phyloP scores from a whole-genome alignment of 1,140 invertebrate species.

The Dendroctonus valens region DNA sequence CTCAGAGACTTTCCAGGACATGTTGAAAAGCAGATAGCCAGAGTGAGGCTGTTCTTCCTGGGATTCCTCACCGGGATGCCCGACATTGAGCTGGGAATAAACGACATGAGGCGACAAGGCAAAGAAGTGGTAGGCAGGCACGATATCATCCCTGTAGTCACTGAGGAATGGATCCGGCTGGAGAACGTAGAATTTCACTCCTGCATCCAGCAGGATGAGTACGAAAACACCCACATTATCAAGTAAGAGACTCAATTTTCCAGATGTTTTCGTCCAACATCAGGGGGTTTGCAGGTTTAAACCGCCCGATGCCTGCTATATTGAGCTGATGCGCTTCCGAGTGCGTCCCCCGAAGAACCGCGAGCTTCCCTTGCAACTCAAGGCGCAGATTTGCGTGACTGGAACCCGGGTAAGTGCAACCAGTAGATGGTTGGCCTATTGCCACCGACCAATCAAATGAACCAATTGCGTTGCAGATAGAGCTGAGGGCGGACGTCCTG shows the following conservation, averaged over 20 bases:
- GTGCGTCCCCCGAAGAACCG: conserved; percentile 94
- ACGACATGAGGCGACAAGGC: conserved; percentile 94
- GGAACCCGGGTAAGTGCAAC: conserved; percentile 68
- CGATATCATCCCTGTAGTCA: conserved; percentile 98
- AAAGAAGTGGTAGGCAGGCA: conserved; percentile 98
- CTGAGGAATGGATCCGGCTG: conserved; percentile 98
- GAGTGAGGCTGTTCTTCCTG: conserved; percentile 93
- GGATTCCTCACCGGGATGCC: conserved; percentile 93
- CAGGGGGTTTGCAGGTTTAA: conserved; percentile 71
- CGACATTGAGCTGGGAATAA: conserved; percentile 87
- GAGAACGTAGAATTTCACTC: conserved; percentile 94
- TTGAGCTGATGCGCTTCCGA: conserved; percentile 95
- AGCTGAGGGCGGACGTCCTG: conserved; percentile 89
- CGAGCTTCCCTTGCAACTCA: conserved; percentile 94
- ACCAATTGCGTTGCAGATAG: conserved; percentile 61
- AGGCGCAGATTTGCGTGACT: conserved; percentile 80
- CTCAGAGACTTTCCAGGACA: conserved; percentile 55
- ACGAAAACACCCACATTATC: conserved; percentile 86
- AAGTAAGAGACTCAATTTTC: conserved; percentile 60
- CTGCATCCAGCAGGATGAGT: conserved; percentile 90
- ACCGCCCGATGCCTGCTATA: conserved; percentile 97
- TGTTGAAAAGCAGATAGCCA: conserved; percentile 88
- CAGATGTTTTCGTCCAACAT: neutral
- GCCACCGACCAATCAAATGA: neutral
- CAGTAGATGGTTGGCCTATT: neutral